phyloP scores from a whole-genome alignment of 1,140 invertebrate species.

The Asobara japonica region DNA sequence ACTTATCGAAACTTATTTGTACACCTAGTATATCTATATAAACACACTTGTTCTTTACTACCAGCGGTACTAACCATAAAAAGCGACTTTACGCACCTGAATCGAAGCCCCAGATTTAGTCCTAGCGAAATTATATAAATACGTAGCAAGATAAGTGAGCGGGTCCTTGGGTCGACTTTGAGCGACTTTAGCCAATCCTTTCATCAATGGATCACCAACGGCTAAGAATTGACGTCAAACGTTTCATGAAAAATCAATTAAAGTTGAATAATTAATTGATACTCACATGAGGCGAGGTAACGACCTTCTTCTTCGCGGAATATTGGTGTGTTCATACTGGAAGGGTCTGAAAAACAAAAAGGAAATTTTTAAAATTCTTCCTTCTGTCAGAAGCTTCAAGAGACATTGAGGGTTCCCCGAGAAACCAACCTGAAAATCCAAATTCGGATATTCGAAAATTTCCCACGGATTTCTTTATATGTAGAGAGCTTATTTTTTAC shows the following conservation, averaged over 20 bases:
- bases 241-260: not conserved
- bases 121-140: constrained; percentile 79
- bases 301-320: constrained; percentile 84
- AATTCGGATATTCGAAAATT: no score
- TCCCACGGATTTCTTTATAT: no score
- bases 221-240: constrained; percentile 68
- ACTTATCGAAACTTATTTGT: no score
- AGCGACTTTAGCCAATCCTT: constrained; percentile 86
- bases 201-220: constrained; percentile 85
- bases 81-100: constrained; percentile 2
- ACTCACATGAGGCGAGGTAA: constrained; percentile 82
- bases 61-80: no score
- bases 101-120: constrained; percentile 53
- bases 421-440: no score
- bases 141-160: constrained; percentile 82
- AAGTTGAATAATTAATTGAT: constrained; percentile 6
- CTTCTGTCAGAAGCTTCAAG: no score
- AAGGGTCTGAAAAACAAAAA: constrained; percentile 62
- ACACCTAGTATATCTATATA: no score
- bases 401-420: no score
- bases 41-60: no score
- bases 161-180: constrained; percentile 83
- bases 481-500: no score
- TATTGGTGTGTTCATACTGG: constrained; percentile 75
- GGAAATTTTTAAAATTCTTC: constrained; percentile 21